Evolutionary conservation across 2,113 vertebrate species (phyloP), one percentile per base, ranked within the genome.

Genomic region (Strix aluco): DNA sequence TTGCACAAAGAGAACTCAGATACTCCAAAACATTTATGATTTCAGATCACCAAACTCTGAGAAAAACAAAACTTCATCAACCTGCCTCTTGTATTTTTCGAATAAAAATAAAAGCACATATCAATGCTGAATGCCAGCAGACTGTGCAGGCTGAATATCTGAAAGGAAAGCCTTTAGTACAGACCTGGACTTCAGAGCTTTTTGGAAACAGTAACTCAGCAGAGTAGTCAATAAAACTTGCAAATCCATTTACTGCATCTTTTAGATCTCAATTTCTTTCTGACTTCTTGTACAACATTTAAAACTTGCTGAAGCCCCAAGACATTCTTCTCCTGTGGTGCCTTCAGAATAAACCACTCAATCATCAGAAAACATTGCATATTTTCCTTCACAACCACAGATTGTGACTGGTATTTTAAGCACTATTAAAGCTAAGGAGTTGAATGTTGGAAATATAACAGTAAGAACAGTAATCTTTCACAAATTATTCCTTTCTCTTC

Each of bases 221-320:
- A 90, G 49, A 54, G 34, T 44, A 75, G 62, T 93, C 91, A 93
- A 47, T 86, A 91, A 79, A 57, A 81, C 27, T 74, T 88, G 78
- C 77, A 96, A 81, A 94, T 92, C 36, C 51, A 79, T 94, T 87
- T 95, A 86, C 81, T 86, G 32, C 49, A 66, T 92, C 54, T 84
- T 94, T 94, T 79, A 96, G 67, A 95, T 93, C 74, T 40, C 40
- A 62, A 90, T 96, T 94, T 95, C 75, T 66, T 72, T 82, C 51
- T 71, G 55, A 83, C 30, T 84, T 88, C 81, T 92, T 92, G 71
- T 65, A 65, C 63, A 94, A 61, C 13, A 72, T 61, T 94, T 84
- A 57, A 91, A 89, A 92, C 47, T 20, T 88, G 34, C 52, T 62
- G 71, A 96, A 88, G 15, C 8, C 29, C 57, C 13, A 42, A 90